Evolutionary conservation across 2,888 invertebrate genomes (phyloP).

Genomic region (Hyppa rectilinea): DNA sequence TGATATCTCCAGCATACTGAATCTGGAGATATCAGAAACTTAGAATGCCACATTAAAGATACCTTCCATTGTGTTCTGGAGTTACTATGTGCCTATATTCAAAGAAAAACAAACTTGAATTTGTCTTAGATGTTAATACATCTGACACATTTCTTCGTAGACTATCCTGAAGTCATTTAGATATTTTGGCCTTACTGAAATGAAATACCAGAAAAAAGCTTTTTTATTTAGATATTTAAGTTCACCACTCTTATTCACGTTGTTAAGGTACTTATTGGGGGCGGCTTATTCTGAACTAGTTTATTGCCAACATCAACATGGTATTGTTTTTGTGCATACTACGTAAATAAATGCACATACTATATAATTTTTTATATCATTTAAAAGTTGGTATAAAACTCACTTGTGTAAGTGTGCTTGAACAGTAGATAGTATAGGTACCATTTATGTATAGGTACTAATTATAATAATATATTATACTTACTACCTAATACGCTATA

Average conservation of each 20-base stretch:
- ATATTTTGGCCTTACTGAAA: not conserved
- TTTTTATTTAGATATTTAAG: not conserved
- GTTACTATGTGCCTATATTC: not conserved
- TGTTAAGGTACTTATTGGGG: not conserved
- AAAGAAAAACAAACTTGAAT: not conserved
- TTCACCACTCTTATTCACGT: not conserved
- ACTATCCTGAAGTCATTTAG: not conserved
- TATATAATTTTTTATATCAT: not conserved
- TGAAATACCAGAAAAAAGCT: not conserved
- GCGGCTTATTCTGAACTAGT: not conserved
- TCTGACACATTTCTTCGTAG: not conserved
- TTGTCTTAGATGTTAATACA: not conserved
- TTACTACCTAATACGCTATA: not conserved
- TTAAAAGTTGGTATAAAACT: constrained; percentile 29
- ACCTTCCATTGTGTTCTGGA: not conserved
- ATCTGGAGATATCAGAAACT: not conserved
- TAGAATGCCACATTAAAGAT: constrained; percentile 5
- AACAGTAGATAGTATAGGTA: constrained; percentile 1
- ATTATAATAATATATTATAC: not conserved
- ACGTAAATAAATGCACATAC: not conserved
- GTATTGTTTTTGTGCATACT: constrained; percentile 2
- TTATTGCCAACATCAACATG: constrained; percentile 5
- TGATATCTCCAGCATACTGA: not conserved
- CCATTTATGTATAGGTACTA: not conserved
- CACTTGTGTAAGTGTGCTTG: constrained; percentile 8